Evolutionary conservation across 2,888 invertebrate genomes (phyloP).

Genomic region (Epirrhoe tristata): DNA sequence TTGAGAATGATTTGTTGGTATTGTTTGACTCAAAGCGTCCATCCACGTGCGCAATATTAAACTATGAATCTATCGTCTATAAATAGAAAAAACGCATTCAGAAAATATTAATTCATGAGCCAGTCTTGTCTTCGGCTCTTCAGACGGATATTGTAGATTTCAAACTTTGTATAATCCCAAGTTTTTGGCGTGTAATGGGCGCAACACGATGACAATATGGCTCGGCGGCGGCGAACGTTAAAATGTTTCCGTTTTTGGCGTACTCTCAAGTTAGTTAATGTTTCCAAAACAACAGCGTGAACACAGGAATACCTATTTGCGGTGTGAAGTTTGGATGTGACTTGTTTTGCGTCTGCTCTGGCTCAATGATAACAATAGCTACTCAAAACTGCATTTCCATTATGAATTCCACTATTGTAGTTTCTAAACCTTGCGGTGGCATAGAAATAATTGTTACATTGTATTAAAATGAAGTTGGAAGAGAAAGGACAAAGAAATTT

Average conservation of each 20-base stretch:
- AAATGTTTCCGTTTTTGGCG: constrained; percentile 83
- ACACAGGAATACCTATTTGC: constrained; percentile 65
- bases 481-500: constrained; percentile 2
- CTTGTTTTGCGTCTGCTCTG: constrained; percentile 53
- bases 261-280: constrained; percentile 82
- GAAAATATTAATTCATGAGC: not conserved
- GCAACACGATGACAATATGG: constrained; percentile 68
- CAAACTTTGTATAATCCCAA: constrained; percentile 43
- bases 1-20: not conserved
- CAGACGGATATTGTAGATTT: constrained; percentile 9
- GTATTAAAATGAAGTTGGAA: constrained; percentile 9
- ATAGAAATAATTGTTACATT: constrained; percentile 20
- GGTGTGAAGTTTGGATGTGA: constrained; percentile 61
- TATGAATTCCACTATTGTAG: constrained; percentile 29
- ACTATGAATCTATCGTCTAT: not conserved
- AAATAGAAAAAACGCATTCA: not conserved
- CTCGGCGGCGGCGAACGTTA: constrained; percentile 63
- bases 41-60: not conserved
- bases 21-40: not conserved
- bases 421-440: constrained; percentile 22
- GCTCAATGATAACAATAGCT: constrained; percentile 41
- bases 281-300: constrained; percentile 76
- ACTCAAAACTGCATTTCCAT: constrained; percentile 38
- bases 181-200: constrained; percentile 69
- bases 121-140: not conserved